phyloP scores from a whole-genome alignment of 2,113 vertebrate species.

The Neofelis nebulosa region DNA sequence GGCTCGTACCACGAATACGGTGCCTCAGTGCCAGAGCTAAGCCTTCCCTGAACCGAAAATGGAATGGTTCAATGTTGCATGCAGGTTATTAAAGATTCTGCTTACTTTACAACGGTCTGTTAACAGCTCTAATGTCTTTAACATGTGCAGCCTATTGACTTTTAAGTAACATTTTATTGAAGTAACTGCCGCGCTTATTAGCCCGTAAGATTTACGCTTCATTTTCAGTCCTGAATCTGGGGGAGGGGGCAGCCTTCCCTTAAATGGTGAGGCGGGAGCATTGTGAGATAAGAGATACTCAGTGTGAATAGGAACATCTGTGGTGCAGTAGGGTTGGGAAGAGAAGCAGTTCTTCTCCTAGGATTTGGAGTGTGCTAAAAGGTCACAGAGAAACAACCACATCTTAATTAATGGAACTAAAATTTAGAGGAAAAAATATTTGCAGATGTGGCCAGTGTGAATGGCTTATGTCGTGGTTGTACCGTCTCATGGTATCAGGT shows the following conservation, averaged over 20 bases:
- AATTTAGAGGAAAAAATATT: constrained; percentile 76
- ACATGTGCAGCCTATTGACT: constrained; percentile 90
- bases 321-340: neutral
- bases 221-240: constrained; percentile 86
- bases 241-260: constrained; percentile 61
- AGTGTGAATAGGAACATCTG: neutral
- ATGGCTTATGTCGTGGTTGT: constrained; percentile 44
- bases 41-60: constrained; percentile 69
- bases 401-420: constrained; percentile 75
- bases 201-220: constrained; percentile 91
- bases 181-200: constrained; percentile 89
- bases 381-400: constrained; percentile 50
- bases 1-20: constrained; percentile 1
- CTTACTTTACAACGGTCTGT: constrained; percentile 89
- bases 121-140: constrained; percentile 90
- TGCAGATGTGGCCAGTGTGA: constrained; percentile 79
- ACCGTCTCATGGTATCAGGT: constrained; percentile 36
- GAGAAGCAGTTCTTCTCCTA: neutral
- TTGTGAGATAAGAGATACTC: constrained; percentile 44
- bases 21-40: neutral
- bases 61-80: neutral
- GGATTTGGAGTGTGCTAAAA: constrained; percentile 35
- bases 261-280: constrained; percentile 14
- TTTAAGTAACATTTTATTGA: constrained; percentile 91
- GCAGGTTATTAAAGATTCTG: constrained; percentile 89